Conservation (phyloP, 2,888 invertebrate genomes). For the Timandra comae region DNA sequence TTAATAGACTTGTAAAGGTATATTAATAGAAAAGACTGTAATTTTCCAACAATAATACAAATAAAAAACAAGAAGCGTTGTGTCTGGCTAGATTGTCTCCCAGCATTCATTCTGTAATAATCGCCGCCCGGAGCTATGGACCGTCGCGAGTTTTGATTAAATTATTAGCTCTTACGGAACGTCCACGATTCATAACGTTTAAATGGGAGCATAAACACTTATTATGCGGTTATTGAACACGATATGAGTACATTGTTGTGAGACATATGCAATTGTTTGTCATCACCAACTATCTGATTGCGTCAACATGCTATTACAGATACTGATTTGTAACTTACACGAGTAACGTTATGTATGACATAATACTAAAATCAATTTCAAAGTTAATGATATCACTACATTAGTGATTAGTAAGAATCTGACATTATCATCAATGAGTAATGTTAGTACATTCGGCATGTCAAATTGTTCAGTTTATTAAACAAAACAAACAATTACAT, state of each 20-base stretch:
- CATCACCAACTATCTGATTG: not conserved
- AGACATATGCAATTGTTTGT: constrained; percentile 1
- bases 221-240: constrained; percentile 23
- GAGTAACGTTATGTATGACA: no score
- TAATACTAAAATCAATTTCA: no score
- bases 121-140: constrained; percentile 24
- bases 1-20: no score
- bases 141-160: constrained; percentile 40
- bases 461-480: no score
- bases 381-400: no score
- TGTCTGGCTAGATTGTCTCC: constrained; percentile 23
- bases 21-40: no score
- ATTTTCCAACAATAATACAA: constrained; percentile 28
- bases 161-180: constrained; percentile 37
- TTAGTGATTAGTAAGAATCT: no score
- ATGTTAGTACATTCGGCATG: no score
- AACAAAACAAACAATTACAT: constrained; percentile 1
- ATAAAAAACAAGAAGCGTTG: constrained; percentile 22
- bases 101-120: constrained; percentile 28
- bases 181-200: constrained; percentile 21
- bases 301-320: no score
- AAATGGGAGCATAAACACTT: constrained; percentile 27
- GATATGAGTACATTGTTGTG: constrained; percentile 25
- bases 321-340: no score
- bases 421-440: no score